Percentiles rank a stretch among this genome's conserved stretches.
These are phyloP conservation scores for Petrolisthes manimaculis DNA, from an alignment of 2,888 invertebrate genomes.

Conservation along the genomic window DNA sequence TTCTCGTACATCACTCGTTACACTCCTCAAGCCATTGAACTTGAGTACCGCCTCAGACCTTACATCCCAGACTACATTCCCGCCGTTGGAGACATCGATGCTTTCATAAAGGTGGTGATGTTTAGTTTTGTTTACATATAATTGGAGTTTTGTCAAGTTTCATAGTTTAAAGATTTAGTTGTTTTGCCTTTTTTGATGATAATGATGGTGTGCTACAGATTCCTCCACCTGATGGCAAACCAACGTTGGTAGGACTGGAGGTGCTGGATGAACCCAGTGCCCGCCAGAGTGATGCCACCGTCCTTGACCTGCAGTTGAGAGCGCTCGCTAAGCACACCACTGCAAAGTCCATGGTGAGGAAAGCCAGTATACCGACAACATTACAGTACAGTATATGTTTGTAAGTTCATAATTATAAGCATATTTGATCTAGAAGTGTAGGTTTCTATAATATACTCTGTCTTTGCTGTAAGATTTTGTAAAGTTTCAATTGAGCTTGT, in stretches of 20 bases:
- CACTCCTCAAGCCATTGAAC: conserved; percentile 90
- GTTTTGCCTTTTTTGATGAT: conserved; percentile 19
- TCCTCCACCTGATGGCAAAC: conserved; percentile 72
- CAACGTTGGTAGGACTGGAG: conserved; percentile 79
- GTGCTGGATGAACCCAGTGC: conserved; percentile 96
- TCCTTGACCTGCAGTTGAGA: conserved; percentile 90
- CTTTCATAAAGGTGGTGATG: conserved; percentile 87
- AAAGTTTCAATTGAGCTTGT: too few relatives aligned
- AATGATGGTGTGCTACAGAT: conserved; percentile 36
- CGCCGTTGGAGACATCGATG: conserved; percentile 98
- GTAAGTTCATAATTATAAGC: too few relatives aligned
- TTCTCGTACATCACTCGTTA: conserved; percentile 95
- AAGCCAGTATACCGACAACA: too few relatives aligned
- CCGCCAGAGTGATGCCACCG: conserved; percentile 94
- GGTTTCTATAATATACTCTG: neutral
- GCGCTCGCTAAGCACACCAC: conserved; percentile 79
- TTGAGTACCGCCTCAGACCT: conserved; percentile 90
- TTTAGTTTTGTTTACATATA: too few relatives aligned
- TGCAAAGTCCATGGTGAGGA: conserved; percentile 72
- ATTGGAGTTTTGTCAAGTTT: neutral
- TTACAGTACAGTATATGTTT: too few relatives aligned
- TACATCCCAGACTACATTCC: conserved; percentile 98
- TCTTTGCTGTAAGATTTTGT: too few relatives aligned
- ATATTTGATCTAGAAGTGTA: too few relatives aligned
- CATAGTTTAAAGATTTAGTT: neutral